Conservation (phyloP, 2,888 invertebrate genomes). For the Girardia tigrina region DNA sequence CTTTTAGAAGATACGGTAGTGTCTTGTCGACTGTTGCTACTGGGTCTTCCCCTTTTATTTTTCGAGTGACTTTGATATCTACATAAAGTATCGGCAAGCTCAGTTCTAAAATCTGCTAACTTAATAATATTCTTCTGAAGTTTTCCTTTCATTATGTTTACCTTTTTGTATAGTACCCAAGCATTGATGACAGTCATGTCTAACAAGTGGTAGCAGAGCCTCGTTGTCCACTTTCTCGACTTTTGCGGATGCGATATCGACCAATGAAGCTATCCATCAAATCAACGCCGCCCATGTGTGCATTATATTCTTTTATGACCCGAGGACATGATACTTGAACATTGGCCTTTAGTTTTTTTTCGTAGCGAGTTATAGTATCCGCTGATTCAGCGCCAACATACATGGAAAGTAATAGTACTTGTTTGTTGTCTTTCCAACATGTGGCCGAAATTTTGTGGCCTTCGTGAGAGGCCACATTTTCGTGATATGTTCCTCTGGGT, state of each 20-base stretch:
- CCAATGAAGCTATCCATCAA: not conserved
- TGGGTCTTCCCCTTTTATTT: too few relatives aligned
- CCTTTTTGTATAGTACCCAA: constrained; percentile 17
- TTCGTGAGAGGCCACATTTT: not conserved
- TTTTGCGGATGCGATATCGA: not conserved
- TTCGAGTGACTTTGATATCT: not conserved
- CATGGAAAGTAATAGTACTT: not conserved
- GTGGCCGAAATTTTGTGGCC: not conserved
- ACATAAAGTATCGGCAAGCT: not conserved
- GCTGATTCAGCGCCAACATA: not conserved
- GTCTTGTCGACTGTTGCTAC: too few relatives aligned
- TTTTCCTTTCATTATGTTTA: constrained; percentile 16
- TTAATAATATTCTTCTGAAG: constrained; percentile 13
- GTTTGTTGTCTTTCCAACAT: not conserved
- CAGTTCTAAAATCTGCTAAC: constrained; percentile 18
- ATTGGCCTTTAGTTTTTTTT: not conserved
- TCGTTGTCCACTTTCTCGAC: not conserved
- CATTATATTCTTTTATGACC: not conserved
- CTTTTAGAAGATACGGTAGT: too few relatives aligned
- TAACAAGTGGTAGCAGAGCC: not conserved
- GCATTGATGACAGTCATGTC: not conserved
- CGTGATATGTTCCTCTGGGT: not conserved
- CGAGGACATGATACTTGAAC: not conserved
- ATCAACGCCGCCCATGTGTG: not conserved
- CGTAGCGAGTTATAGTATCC: not conserved